Evolutionary conservation across 2,888 invertebrate species (phyloP).

Genomic region (Agapostemon virescens): DNA sequence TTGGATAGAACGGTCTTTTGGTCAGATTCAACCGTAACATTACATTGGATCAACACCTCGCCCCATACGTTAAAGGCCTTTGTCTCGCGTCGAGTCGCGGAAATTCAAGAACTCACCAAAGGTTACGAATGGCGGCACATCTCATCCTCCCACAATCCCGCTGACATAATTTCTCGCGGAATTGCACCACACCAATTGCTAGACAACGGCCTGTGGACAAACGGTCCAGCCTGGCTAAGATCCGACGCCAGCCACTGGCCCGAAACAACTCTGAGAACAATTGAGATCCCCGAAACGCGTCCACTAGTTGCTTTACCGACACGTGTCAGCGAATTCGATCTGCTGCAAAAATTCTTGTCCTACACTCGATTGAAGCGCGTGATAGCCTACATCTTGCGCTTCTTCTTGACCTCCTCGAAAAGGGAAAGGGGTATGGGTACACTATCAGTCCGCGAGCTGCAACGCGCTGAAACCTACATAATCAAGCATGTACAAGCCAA

Average conservation of each 20-base stretch:
- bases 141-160: too few species aligned
- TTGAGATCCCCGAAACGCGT: neutral
- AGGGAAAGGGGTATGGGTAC: neutral
- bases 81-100: too few species aligned
- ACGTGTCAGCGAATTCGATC: neutral
- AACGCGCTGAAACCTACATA: neutral
- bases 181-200: neutral
- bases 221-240: neutral
- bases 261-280: neutral
- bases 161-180: constrained; percentile 10
- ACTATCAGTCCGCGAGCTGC: neutral
- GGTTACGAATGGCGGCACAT: too few species aligned
- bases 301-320: neutral
- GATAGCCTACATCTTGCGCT: neutral
- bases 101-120: too few species aligned
- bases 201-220: neutral
- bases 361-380: neutral
- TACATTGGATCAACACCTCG: too few species aligned
- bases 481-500: neutral
- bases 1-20: too few species aligned
- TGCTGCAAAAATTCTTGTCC: neutral
- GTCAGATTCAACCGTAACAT: too few species aligned
- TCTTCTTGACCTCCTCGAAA: too few species aligned
- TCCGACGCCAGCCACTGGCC: too few species aligned
- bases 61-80: too few species aligned